A percentile compares a stretch with the other conserved stretches of the same genome.
phyloP scores from a whole-genome alignment of 2,113 vertebrate species.

The Spermophilus dauricus region DNA sequence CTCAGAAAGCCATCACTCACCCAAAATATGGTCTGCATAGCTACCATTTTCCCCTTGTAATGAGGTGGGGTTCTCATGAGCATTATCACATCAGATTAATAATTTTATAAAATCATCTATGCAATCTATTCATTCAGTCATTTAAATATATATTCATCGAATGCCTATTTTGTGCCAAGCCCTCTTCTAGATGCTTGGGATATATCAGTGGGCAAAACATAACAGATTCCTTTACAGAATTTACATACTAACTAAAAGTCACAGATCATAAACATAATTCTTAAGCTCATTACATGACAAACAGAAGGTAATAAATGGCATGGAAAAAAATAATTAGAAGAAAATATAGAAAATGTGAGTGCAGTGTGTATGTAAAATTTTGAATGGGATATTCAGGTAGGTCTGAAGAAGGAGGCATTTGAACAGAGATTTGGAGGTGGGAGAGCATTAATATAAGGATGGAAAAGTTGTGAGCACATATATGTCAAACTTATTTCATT shows the following conservation, averaged over 20 bases:
- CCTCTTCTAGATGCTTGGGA: neutral
- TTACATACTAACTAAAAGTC: neutral
- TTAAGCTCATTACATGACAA: neutral
- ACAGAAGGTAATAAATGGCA: neutral
- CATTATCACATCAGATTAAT: constrained; percentile 13
- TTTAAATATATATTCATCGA: constrained; percentile 6
- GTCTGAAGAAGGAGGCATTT: neutral
- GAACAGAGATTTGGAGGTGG: neutral
- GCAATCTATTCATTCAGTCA: neutral
- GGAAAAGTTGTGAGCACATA: constrained; percentile 10
- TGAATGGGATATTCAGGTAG: neutral
- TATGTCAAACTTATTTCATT: neutral
- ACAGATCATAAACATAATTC: neutral
- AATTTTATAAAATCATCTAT: neutral
- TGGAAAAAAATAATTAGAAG: neutral
- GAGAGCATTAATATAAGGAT: constrained; percentile 1
- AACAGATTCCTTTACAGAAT: neutral
- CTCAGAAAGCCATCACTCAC: neutral
- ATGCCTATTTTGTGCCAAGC: neutral
- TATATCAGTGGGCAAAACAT: neutral
- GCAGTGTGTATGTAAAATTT: neutral
- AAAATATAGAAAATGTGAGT: neutral
- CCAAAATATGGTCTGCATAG: neutral
- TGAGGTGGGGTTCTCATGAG: neutral
- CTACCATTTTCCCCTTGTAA: neutral